Percentiles rank a stretch among this genome's conserved stretches.
These are phyloP conservation scores for Apus apus DNA, from an alignment of 2,113 vertebrate species.

Conservation along the genomic window DNA sequence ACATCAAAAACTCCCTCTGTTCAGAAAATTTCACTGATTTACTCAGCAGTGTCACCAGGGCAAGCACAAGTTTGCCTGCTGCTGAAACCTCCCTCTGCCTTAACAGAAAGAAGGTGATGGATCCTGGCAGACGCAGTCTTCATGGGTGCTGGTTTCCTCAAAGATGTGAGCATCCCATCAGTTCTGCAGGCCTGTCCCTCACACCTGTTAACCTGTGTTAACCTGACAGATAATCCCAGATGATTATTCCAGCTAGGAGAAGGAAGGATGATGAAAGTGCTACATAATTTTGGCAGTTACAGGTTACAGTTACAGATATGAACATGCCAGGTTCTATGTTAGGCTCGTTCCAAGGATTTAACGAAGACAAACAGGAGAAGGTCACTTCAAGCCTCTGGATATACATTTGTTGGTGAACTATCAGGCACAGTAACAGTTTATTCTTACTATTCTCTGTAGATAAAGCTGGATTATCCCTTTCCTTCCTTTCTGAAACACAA, in stretches of 20 bases:
- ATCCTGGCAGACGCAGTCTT: background rate
- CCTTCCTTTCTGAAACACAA: background rate
- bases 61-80: background rate
- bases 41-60: conserved; percentile 32
- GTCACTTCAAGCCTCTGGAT: background rate
- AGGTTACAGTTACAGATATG: background rate
- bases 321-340: background rate
- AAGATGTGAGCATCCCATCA: background rate
- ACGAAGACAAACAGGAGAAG: background rate
- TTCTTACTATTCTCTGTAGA: background rate
- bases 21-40: conserved; percentile 58
- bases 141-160: background rate
- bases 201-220: background rate
- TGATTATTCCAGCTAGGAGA: background rate
- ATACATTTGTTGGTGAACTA: background rate
- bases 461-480: background rate
- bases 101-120: background rate
- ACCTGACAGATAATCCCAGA: background rate
- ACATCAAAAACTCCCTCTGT: conserved; percentile 50
- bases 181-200: background rate
- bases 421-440: background rate
- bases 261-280: background rate
- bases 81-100: background rate
- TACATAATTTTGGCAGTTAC: background rate
- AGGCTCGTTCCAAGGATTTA: background rate